These are phyloP conservation scores for Chironomus riparius DNA, from an alignment of 2,888 invertebrate species.

Conservation along the genomic window DNA sequence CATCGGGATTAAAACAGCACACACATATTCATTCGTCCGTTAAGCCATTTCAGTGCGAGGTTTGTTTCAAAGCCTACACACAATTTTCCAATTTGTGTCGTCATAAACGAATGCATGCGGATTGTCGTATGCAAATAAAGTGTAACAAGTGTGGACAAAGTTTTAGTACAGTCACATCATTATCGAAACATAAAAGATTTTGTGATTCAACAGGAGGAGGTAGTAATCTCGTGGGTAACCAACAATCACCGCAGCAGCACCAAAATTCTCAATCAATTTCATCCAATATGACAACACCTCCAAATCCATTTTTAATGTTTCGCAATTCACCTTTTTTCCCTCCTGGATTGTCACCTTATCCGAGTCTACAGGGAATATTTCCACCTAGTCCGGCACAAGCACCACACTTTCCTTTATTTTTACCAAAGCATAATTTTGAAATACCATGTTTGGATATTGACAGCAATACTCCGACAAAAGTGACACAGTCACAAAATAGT, in stretches of 20 bases:
- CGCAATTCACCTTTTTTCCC: constrained; percentile 58
- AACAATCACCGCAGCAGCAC: constrained; percentile 27
- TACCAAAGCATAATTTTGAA: constrained; percentile 48
- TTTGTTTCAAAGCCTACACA: constrained; percentile 97
- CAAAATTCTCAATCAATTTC: constrained; percentile 33
- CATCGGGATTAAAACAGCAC: constrained; percentile 97
- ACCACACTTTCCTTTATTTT: constrained; percentile 48
- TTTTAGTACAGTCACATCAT: constrained; percentile 82
- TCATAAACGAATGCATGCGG: constrained; percentile 98
- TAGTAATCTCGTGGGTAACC: constrained; percentile 4
- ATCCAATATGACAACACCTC: constrained; percentile 45
- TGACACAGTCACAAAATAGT: constrained; percentile 30
- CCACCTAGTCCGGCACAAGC: constrained; percentile 45
- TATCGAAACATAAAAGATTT: constrained; percentile 92
- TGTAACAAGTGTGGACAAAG: constrained; percentile 90
- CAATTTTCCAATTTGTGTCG: constrained; percentile 99
- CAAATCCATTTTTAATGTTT: constrained; percentile 63
- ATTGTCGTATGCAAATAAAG: constrained; percentile 88
- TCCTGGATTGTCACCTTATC: constrained; percentile 52
- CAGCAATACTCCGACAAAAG: constrained; percentile 32
- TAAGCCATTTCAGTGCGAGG: constrained; percentile 94
- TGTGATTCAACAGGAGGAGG: constrained; percentile 68
- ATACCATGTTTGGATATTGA: constrained; percentile 38
- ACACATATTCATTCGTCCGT: constrained; percentile 98
- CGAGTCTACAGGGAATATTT: constrained; percentile 45